Evolutionary conservation across 2,797 vertebrate species (phyloP).

Genomic region (Neopelma chrysocephalum): DNA sequence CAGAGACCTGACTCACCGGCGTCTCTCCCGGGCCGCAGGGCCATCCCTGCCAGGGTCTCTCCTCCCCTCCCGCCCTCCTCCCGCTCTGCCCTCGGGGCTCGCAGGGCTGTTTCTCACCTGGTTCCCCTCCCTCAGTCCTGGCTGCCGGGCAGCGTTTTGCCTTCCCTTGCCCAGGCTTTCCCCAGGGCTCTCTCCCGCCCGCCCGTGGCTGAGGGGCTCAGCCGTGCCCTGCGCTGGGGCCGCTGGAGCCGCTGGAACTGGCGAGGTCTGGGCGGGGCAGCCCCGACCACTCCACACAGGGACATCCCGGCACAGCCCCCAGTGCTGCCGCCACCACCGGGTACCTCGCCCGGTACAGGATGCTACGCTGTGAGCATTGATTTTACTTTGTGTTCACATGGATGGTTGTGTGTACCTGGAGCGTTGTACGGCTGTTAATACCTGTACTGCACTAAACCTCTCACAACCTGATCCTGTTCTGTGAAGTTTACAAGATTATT

Average conservation of each 20-base stretch:
- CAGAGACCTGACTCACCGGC: accelerated
- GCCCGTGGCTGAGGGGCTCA: neutral
- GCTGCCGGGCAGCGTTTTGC: neutral
- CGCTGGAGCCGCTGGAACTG: neutral
- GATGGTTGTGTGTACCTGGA: neutral
- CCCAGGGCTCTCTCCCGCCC: neutral
- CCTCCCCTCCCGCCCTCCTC: neutral
- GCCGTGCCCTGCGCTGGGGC: neutral
- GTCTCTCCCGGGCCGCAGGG: neutral
- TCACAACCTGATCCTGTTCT: neutral
- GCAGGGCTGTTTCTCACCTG: neutral
- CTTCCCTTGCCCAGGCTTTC: neutral
- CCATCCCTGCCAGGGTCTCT: neutral
- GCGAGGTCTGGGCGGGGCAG: neutral
- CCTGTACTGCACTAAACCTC: neutral
- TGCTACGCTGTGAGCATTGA: neutral
- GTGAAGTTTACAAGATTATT: neutral
- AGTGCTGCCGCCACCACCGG: accelerated
- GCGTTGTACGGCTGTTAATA: neutral
- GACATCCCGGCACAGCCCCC: neutral
- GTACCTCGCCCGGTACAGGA: accelerated
- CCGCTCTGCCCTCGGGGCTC: neutral
- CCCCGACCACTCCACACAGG: neutral
- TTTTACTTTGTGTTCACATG: neutral
- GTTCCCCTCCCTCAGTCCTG: neutral